Evolutionary conservation across 2,797 vertebrate species (phyloP).

Genomic region (Saxicola maurus): DNA sequence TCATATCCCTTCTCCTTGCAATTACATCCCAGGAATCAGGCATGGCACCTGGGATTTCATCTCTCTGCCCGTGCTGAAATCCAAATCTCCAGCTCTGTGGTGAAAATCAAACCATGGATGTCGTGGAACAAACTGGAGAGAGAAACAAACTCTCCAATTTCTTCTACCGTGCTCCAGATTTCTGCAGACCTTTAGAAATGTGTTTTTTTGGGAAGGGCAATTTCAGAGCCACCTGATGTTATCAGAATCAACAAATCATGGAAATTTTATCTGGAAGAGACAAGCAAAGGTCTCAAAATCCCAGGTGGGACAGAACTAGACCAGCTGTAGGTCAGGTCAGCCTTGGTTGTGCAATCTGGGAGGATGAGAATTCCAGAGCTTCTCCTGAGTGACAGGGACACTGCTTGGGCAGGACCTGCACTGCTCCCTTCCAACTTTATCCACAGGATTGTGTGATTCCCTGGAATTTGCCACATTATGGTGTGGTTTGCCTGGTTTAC

Average conservation of each 20-base stretch:
- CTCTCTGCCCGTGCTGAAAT: accelerated
- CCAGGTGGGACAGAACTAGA: neutral
- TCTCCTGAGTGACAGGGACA: neutral
- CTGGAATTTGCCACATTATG: accelerated
- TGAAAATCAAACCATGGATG: neutral
- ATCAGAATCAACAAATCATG: too few relatives aligned
- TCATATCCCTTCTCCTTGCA: neutral
- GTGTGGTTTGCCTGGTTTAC: neutral
- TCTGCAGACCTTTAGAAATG: accelerated
- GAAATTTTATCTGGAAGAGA: neutral
- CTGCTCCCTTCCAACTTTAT: too few relatives aligned
- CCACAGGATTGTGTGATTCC: accelerated
- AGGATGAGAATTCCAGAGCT: neutral
- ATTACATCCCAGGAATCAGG: neutral
- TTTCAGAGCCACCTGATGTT: accelerated
- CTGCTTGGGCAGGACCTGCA: neutral
- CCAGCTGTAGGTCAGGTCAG: neutral
- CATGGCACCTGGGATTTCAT: neutral
- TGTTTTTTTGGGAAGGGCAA: accelerated
- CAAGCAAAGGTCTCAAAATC: neutral
- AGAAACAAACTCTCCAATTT: neutral
- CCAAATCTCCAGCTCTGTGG: too few relatives aligned
- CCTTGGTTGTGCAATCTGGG: neutral
- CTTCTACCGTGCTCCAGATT: accelerated
- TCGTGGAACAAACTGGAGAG: accelerated